Percentiles rank a stretch among this genome's conserved stretches.
Conservation (phyloP, 2,797 vertebrate species). For the Prionace glauca region DNA sequence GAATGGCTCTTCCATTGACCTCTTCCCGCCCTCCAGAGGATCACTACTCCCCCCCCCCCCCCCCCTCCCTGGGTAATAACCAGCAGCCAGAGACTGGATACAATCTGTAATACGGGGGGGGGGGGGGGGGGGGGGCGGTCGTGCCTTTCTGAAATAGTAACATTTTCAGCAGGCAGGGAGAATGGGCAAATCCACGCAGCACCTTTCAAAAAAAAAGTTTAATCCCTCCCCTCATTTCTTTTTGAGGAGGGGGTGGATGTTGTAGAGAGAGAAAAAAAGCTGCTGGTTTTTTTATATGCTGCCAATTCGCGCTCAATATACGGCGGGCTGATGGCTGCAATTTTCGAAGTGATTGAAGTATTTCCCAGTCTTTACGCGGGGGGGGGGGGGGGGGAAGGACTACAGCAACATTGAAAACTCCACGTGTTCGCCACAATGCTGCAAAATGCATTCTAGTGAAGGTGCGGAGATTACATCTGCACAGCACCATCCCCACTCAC, state of each 20-base stretch:
- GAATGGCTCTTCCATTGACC: not conserved
- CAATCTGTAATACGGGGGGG: not conserved
- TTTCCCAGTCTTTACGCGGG: not conserved
- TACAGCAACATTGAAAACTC: not conserved
- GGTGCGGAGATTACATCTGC: not conserved
- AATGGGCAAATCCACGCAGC: not conserved
- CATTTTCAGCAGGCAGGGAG: not conserved
- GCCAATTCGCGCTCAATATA: not conserved
- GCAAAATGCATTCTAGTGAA: not conserved
- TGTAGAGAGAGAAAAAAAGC: not conserved
- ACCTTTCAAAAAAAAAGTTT: not conserved
- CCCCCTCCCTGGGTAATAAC: not conserved
- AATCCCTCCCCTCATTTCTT: not conserved
- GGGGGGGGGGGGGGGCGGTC: not conserved
- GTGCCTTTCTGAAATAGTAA: not conserved
- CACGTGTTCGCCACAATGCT: constrained; percentile 14
- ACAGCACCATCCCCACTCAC: not conserved
- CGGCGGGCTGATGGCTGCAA: not conserved
- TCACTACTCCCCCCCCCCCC: not conserved
- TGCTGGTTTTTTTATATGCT: not conserved
- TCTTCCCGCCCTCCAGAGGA: not conserved
- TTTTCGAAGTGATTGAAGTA: not conserved
- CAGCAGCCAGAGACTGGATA: not conserved
- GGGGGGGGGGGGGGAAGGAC: not conserved
- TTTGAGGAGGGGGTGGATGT: too few species aligned